Percentiles rank a stretch among this genome's conserved stretches.
Conservation (phyloP, 2,888 invertebrate genomes). For the Dolichopus griseipennis region DNA sequence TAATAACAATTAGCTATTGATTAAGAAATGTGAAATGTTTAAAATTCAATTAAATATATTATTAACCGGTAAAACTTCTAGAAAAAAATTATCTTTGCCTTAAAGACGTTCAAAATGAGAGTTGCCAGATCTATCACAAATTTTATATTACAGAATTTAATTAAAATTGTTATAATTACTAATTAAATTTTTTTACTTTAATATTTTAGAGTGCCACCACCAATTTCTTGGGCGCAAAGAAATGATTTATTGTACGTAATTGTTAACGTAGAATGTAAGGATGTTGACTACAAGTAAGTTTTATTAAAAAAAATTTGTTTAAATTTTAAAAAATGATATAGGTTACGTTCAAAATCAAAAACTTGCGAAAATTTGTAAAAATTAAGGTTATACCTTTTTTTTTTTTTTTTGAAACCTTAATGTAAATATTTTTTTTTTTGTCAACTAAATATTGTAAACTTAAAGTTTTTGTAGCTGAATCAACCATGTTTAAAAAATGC, state of each 20-base stretch:
- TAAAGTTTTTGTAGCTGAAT: no score
- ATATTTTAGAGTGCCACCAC: slow-evolving; percentile 53
- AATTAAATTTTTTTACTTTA: slow-evolving; percentile 5
- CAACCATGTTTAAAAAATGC: no score
- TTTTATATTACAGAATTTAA: not conserved
- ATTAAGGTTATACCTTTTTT: no score
- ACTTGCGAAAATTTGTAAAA: no score
- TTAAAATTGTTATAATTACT: not conserved
- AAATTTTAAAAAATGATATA: no score
- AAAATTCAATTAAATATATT: no score
- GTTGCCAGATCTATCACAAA: not conserved
- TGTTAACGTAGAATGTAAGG: slow-evolving; percentile 82
- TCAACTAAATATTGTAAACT: no score
- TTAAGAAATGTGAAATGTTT: no score
- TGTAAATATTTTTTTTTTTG: no score
- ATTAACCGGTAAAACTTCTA: not conserved
- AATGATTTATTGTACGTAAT: slow-evolving; percentile 74
- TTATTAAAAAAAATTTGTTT: not conserved
- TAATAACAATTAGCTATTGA: slow-evolving; percentile 17
- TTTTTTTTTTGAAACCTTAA: no score
- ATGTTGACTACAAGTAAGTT: slow-evolving; percentile 67
- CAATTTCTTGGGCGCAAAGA: slow-evolving; percentile 91
- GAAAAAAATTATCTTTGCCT: not conserved
- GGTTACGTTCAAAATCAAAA: no score
- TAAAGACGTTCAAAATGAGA: not conserved